phyloP scores from a whole-genome alignment of 2,888 invertebrate species.

The Aporophyla lueneburgensis region DNA sequence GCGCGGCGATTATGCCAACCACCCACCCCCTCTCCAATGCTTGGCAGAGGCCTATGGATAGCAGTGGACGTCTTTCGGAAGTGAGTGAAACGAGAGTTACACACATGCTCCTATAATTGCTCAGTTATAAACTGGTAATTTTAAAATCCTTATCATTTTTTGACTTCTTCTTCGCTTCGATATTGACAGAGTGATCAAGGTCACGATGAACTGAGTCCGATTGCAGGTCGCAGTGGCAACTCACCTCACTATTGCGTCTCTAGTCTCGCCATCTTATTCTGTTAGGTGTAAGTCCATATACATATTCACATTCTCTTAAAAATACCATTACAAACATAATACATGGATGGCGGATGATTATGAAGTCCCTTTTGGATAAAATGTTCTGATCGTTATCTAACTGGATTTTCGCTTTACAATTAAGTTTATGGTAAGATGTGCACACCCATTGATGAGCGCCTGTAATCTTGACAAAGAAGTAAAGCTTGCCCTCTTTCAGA shows the following conservation, averaged over 20 bases:
- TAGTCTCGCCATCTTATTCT: background rate
- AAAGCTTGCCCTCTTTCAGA: slow-evolving; percentile 40
- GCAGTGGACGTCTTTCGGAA: too few species aligned
- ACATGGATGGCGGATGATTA: slow-evolving; percentile 41
- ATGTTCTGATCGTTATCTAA: background rate
- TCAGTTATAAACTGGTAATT: background rate
- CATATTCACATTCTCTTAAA: slow-evolving; percentile 26
- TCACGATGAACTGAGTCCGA: background rate
- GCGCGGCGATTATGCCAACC: too few species aligned
- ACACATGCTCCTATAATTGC: background rate
- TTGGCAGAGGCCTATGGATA: too few species aligned
- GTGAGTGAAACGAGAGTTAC: too few species aligned
- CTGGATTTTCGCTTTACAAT: slow-evolving; percentile 44
- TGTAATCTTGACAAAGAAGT: slow-evolving; percentile 16
- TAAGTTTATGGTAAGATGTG: slow-evolving; percentile 26
- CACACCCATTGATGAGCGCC: slow-evolving; percentile 49
- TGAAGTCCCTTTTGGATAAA: slow-evolving; percentile 2
- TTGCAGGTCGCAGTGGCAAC: background rate
- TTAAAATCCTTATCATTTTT: background rate
- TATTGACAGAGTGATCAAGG: background rate
- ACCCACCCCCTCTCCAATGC: too few species aligned
- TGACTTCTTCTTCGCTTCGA: background rate
- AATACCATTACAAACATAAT: slow-evolving; percentile 26
- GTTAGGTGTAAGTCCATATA: background rate
- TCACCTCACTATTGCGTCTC: background rate